Evolutionary conservation across 2,888 invertebrate genomes (phyloP), one percentile per base, ranked within the genome.

Genomic region (Leucophora obtusa): DNA sequence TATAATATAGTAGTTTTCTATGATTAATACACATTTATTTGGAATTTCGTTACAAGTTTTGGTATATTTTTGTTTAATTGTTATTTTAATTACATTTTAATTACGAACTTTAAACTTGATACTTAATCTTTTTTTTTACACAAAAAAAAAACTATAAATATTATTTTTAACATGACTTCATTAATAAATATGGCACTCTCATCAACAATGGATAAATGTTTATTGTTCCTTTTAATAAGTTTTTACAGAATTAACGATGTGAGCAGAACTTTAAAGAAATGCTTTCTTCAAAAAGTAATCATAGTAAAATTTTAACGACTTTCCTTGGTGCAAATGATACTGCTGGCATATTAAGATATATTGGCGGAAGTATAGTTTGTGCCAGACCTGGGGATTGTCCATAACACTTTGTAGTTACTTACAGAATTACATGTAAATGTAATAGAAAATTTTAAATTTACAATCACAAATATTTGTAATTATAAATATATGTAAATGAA

Each of bases 171-270:
- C 66, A 71, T 69, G 80, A 80, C 76, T 80, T 80, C 72, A 76
- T 76, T 80, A 80, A 76, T 80, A 76, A 75, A 68, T 72, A 76
- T 76, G 72, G 38, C 76, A 72, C 72, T 76, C 69, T 73, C 72
- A 73, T 65, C 72, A 73, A 76, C 76, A 76, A 72, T 73, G 50
- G 66, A 58, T 63, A n/a, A 5, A 47, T 47, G n/a, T n/a, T 47
- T n/a, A 47, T 47, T n/a, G 28, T 28, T 3, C 7, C n/a, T 47
- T 14, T 47, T 47, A 47, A 47, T 47, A 47, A 47, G n/a, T 47
- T 47, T 38, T 11, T 11, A 14, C 14, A 38, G 10, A 11, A 11
- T 11, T 10, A 38, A 38, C 38, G 38, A 21, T 21, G 7, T 9
- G 10, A 35, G 8, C 38, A 38, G 38, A 38, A 38, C 38, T 38